phyloP scores from a whole-genome alignment of 2,113 vertebrate genomes.

The Tilapia sparmanii region DNA sequence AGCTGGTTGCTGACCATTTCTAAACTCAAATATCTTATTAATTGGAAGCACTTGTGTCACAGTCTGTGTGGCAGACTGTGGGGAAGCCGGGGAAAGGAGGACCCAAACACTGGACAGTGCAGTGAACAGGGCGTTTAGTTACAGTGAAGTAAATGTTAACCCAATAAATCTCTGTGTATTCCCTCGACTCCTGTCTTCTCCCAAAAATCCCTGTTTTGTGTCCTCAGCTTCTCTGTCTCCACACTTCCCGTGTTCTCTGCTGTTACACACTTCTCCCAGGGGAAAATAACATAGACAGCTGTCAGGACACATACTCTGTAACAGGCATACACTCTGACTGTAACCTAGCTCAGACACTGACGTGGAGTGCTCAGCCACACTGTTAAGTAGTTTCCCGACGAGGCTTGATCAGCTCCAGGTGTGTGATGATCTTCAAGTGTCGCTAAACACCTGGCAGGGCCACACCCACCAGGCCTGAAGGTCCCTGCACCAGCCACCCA shows the following conservation, averaged over 20 bases:
- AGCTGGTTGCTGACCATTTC: background rate
- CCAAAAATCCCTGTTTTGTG: background rate
- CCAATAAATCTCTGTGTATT: background rate
- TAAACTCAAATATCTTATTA: background rate
- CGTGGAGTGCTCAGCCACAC: background rate
- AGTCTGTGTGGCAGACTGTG: background rate
- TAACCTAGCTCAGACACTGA: background rate
- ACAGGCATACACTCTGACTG: background rate
- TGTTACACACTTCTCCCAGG: background rate
- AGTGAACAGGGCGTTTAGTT: background rate
- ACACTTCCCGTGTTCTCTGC: background rate
- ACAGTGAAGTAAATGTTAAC: background rate
- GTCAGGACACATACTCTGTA: background rate
- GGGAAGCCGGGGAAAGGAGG: background rate
- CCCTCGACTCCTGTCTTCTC: background rate
- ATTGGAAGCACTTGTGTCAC: background rate
- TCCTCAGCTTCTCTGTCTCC: background rate
- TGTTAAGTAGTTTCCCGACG: background rate
- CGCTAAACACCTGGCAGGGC: background rate
- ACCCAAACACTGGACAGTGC: background rate
- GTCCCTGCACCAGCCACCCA: background rate
- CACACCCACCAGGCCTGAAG: background rate
- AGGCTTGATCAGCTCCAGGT: background rate
- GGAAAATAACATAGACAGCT: background rate
- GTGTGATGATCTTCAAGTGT: background rate